Base-by-base conservation (phyloP, 2,888 invertebrate species). In the Microctonus hyperodae region DNA sequence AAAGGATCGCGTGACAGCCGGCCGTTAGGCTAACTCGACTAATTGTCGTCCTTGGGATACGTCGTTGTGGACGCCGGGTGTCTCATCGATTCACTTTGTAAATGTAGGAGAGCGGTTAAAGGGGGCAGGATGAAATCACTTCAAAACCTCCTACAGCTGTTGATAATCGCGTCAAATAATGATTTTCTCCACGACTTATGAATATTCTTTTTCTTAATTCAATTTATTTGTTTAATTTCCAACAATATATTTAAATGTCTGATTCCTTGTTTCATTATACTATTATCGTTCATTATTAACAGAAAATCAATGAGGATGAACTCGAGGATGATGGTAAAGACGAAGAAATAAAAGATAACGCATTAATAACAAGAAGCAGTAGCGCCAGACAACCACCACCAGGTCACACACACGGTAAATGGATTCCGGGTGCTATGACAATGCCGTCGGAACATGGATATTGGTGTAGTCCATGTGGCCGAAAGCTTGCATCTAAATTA, bases 381-480 rank as follows among this genome's bases (percentile, higher is more conserved):
- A 53, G n/a, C 53, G 37, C 65, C 51, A 35, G 87, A 76, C 86
- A 86, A 72, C 92, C 91, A 1, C 91, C 91, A 0, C 89, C 90
- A 2, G 88, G 88, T 44, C 89, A 92, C 74, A 92, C 92, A 0
- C 90, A 90, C 80, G 93, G 92, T 0, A 95, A 95, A 86, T 94
- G 94, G 94, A 88, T 92, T 60, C 93, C 93, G 0, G 91, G 91
- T 28, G 74, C 87, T 82, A 44, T 76, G 76, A 55, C 83, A 80
- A 51, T 33, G 4, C 57, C 51, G 22, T 28, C 58, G 53, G 31
- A 58, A 40, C 73, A 83, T 65, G 81, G 87, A 0, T 93, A 90
- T 80, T 93, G 92, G 92, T 94, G 94, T 78, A 90, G 90, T 66
- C 91, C 92, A 25, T 94, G 94, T 79, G 92, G 93, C 74, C 87